Evolutionary conservation across 2,113 vertebrate species (phyloP), one percentile per base, ranked within the genome.

Genomic region (Ammodytes dubius): DNA sequence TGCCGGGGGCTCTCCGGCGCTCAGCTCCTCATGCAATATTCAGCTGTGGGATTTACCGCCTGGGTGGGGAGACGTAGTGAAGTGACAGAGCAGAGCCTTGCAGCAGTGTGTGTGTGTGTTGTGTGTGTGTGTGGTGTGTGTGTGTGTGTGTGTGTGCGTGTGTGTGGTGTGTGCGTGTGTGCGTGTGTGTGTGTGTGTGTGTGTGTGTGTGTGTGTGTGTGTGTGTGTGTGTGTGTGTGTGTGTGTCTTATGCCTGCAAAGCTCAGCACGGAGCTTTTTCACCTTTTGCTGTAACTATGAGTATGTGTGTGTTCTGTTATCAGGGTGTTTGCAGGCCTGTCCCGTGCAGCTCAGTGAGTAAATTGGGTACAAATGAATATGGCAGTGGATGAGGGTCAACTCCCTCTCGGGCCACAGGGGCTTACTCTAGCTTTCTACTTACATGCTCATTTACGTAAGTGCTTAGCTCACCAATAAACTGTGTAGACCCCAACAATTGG

Each of bases 11-110:
- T 63, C 74, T 87, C 73, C 68, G 52, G 75, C 4, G 77, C 85
- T 92, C 87, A 86, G 88, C 88, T 77, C 89, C 89, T 93, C 93
- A 94, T 93, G 83, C 83, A 94, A 93, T 92, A 94, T 94, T 93
- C 92, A 94, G 84, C 69, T 67, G 14, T 15, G 77, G 87, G 91
- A 90, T 92, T 93, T 84, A 81, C 82, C 61, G 56, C 68, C 82
- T 87, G 89, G 70, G 76, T 77, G 66, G 42, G 74, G 42, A 85
- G 81, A 84, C 47, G 49, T 52, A 69, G 83, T 65, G 81, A 81
- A 81, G 79, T 84, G 90, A 83, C 87, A 84, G 77, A 83, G 68
- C 80, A 76, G 65, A 63, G 78, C 13, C 19, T 35, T 60, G 70
- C 64, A 50, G 8, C 27, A 3, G 42, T 40, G 67, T 68, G 54